Conservation (phyloP, 2,888 invertebrate species). For the Drosophila greeni region DNA sequence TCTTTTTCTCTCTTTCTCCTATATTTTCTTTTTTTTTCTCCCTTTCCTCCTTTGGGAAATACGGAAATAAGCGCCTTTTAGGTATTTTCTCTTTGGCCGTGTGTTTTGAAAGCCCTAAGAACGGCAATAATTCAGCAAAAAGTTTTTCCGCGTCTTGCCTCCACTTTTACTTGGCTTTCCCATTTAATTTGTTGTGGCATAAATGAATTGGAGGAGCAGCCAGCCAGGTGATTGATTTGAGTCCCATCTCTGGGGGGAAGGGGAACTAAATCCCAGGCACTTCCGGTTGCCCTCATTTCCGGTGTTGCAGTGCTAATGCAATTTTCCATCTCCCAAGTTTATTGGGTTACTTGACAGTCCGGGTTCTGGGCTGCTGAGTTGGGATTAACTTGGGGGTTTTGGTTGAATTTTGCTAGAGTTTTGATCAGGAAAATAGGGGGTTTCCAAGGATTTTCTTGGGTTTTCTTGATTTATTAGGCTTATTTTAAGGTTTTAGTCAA, state of each 20-base stretch:
- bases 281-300: conserved; percentile 6
- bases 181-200: conserved; percentile 17
- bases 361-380: background rate
- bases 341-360: background rate
- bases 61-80: conserved; percentile 14
- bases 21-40: background rate
- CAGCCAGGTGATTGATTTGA: conserved; percentile 14
- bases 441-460: background rate
- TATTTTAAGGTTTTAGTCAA: background rate
- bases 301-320: conserved; percentile 5
- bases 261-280: background rate
- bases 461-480: background rate
- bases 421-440: background rate
- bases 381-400: background rate
- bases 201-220: conserved; percentile 4
- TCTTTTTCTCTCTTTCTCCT: background rate
- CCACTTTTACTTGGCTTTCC: conserved; percentile 4
- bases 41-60: background rate
- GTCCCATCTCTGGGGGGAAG: background rate
- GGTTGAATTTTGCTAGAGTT: background rate
- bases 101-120: conserved; percentile 1
- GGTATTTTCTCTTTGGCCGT: background rate
- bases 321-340: background rate
- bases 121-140: conserved; percentile 12
- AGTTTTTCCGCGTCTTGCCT: conserved; percentile 1